Evolutionary conservation across 2,113 vertebrate genomes (phyloP).

Genomic region (Dunckerocampus dactyliophorus): DNA sequence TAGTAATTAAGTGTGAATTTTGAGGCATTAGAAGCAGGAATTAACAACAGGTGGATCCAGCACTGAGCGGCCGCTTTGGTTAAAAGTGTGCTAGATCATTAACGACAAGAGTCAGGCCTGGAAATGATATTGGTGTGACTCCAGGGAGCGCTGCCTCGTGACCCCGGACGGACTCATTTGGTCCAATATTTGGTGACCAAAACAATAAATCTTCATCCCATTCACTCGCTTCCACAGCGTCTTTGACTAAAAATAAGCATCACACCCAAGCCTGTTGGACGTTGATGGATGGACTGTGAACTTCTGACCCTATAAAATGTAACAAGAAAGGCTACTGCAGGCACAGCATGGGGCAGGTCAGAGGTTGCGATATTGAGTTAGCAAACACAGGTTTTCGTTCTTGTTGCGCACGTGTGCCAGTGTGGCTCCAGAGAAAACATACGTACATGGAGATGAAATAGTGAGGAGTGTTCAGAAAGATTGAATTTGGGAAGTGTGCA

Average conservation of each 20-base stretch:
- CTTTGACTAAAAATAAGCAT: slow-evolving; percentile 33
- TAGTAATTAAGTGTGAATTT: background rate
- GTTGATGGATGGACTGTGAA: slow-evolving; percentile 45
- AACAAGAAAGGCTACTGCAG: slow-evolving; percentile 29
- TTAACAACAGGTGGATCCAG: slow-evolving; percentile 3
- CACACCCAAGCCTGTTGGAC: slow-evolving; percentile 8
- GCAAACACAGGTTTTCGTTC: slow-evolving; percentile 15
- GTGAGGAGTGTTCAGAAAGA: too few relatives aligned
- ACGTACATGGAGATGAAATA: too few relatives aligned
- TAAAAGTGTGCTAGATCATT: slow-evolving; percentile 29
- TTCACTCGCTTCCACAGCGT: slow-evolving; percentile 7
- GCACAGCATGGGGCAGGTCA: slow-evolving; percentile 35
- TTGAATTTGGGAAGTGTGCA: too few relatives aligned
- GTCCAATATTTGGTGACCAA: slow-evolving; percentile 28
- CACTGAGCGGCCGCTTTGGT: slow-evolving; percentile 1
- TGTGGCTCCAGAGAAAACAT: background rate
- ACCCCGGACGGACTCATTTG: slow-evolving; percentile 19
- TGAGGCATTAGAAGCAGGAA: background rate
- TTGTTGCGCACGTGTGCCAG: background rate
- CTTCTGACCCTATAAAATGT: slow-evolving; percentile 49
- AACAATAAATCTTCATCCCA: slow-evolving; percentile 21
- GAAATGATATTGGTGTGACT: slow-evolving; percentile 23
- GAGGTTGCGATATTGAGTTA: slow-evolving; percentile 37
- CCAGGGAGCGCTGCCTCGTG: slow-evolving; percentile 12
- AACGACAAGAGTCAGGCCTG: slow-evolving; percentile 22